Percentiles rank a stretch among this genome's conserved stretches.
Conservation (phyloP, 1,140 invertebrate genomes). For the Nasonia giraulti region DNA sequence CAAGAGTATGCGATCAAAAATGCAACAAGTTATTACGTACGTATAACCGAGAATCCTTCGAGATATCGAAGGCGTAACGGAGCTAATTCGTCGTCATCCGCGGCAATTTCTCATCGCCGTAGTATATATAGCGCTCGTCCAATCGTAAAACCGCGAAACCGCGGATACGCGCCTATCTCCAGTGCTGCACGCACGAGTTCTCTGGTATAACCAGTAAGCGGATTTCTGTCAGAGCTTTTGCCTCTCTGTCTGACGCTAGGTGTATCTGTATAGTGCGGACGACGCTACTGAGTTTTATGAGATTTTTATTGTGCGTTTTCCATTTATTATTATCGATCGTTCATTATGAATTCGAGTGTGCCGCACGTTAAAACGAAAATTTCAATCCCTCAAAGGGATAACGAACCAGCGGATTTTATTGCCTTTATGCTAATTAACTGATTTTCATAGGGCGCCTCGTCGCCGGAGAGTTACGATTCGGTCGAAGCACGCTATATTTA, state of each 20-base stretch:
- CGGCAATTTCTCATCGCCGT: not conserved
- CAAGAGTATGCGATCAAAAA: not conserved
- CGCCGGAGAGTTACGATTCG: no score
- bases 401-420: no score
- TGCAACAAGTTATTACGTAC: no score
- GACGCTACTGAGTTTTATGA: not conserved
- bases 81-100: conserved; percentile 6
- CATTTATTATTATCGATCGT: no score
- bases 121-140: not conserved
- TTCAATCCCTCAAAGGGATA: no score
- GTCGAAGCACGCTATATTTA: no score
- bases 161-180: conserved; percentile 9
- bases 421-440: no score
- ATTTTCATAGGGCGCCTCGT: no score
- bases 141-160: conserved; percentile 34
- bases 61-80: not conserved
- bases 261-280: not conserved
- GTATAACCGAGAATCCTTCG: no score
- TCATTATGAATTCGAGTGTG: no score
- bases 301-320: no score
- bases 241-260: not conserved
- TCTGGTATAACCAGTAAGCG: not conserved
- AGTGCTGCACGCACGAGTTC: not conserved
- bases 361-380: no score
- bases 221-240: conserved; percentile 6